phyloP scores from a whole-genome alignment of 2,888 invertebrate species.

The Epistrophe eligans region DNA sequence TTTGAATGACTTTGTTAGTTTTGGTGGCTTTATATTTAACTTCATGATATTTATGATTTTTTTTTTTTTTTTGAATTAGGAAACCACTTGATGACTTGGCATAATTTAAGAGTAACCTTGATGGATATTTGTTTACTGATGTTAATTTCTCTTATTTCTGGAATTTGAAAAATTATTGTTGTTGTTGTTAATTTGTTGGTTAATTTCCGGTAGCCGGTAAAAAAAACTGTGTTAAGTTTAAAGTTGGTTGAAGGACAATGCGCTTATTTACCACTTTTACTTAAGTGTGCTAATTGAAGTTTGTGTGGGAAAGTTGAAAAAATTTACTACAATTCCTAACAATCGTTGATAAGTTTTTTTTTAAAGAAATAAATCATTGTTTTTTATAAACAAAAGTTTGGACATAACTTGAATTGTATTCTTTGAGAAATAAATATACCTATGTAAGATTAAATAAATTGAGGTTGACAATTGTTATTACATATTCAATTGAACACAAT shows the following conservation, averaged over 20 bases:
- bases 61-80: slow-evolving; percentile 31
- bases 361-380: no score
- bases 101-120: slow-evolving; percentile 56
- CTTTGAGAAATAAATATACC: no score
- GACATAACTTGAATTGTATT: no score
- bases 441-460: no score
- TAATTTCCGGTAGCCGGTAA: slow-evolving; percentile 52
- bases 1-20: not conserved
- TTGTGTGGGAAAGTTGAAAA: not conserved
- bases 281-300: not conserved
- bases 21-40: not conserved
- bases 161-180: not conserved
- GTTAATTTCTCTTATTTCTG: slow-evolving; percentile 43
- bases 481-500: no score
- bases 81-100: slow-evolving; percentile 44
- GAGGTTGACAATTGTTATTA: no score
- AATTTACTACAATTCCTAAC: no score
- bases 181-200: slow-evolving; percentile 11
- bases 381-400: no score
- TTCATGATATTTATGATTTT: slow-evolving; percentile 1
- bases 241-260: slow-evolving; percentile 49
- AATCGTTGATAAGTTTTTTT: no score
- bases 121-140: slow-evolving; percentile 29
- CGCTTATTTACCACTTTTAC: not conserved
- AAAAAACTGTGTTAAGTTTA: slow-evolving; percentile 6